phyloP scores from a whole-genome alignment of 2,888 invertebrate species.

The Nomada flava region DNA sequence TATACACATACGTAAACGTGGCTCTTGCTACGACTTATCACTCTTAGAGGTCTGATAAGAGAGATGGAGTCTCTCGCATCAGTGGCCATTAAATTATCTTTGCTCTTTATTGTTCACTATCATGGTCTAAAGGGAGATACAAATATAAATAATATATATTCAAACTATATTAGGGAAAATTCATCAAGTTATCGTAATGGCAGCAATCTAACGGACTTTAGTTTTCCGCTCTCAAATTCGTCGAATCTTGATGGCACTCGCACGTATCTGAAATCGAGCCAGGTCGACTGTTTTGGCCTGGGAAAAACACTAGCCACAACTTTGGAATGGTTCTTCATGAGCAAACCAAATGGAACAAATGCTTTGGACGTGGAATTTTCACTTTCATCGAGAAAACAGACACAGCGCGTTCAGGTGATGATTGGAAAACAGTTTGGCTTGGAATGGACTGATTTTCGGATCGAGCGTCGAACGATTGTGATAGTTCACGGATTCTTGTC shows the following conservation, averaged over 20 bases:
- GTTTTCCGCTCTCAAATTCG: slow-evolving; percentile 27
- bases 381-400: slow-evolving; percentile 84
- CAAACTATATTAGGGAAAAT: not conserved
- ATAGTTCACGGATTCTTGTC: slow-evolving; percentile 89
- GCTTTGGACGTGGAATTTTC: slow-evolving; percentile 85
- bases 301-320: slow-evolving; percentile 81
- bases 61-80: slow-evolving; percentile 12
- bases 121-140: not conserved
- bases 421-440: slow-evolving; percentile 85
- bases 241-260: not conserved
- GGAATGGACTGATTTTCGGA: slow-evolving; percentile 87
- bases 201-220: slow-evolving; percentile 46
- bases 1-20: too few species aligned
- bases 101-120: not conserved
- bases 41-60: not conserved
- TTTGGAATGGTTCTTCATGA: slow-evolving; percentile 84
- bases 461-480: slow-evolving; percentile 85
- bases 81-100: not conserved
- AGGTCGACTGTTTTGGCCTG: slow-evolving; percentile 86
- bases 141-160: not conserved
- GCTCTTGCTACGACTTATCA: not conserved
- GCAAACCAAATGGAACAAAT: slow-evolving; percentile 83
- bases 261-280: not conserved
- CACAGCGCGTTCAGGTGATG: slow-evolving; percentile 84
- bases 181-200: not conserved